Percentiles rank a stretch among this genome's conserved stretches.
Evolutionary conservation across 2,797 vertebrate genomes (phyloP).

Genomic region (Galago senegalensis): DNA sequence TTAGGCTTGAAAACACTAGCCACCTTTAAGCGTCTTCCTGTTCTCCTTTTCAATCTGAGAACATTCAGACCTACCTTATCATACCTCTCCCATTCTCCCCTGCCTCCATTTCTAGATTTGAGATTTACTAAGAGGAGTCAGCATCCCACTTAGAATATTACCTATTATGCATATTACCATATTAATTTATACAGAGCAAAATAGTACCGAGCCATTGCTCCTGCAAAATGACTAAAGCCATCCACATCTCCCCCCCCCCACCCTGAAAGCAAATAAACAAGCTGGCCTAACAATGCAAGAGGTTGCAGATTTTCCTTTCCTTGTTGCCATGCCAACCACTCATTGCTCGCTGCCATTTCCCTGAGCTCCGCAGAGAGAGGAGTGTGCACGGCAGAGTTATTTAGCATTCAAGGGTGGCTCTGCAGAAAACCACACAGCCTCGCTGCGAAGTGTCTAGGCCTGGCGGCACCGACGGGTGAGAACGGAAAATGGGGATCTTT

Average conservation of each 20-base stretch:
- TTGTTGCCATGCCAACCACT: slow-evolving; percentile 94
- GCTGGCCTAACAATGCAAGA: slow-evolving; percentile 78
- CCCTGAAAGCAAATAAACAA: slow-evolving; percentile 75
- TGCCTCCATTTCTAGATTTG: slow-evolving; percentile 28
- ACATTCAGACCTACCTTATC: slow-evolving; percentile 20
- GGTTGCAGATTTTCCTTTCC: slow-evolving; percentile 84
- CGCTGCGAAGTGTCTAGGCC: slow-evolving; percentile 73
- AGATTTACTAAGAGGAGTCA: neutral
- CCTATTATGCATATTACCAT: neutral
- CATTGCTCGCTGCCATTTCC: slow-evolving; percentile 89
- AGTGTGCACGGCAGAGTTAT: slow-evolving; percentile 85
- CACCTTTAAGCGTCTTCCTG: neutral
- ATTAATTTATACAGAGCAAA: neutral
- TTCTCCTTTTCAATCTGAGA: slow-evolving; percentile 18
- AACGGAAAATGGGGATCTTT: slow-evolving; percentile 76
- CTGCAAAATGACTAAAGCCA: slow-evolving; percentile 60
- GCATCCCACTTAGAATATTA: slow-evolving; percentile 49
- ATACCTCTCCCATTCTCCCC: neutral
- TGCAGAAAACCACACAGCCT: slow-evolving; percentile 81
- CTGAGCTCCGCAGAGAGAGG: slow-evolving; percentile 84
- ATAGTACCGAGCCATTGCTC: slow-evolving; percentile 35
- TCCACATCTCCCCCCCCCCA: neutral
- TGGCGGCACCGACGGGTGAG: slow-evolving; percentile 75
- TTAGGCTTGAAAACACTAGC: neutral
- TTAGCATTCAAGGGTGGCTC: slow-evolving; percentile 89